phyloP scores from a whole-genome alignment of 2,888 invertebrate species.

The Heteromyza rotundicornis region DNA sequence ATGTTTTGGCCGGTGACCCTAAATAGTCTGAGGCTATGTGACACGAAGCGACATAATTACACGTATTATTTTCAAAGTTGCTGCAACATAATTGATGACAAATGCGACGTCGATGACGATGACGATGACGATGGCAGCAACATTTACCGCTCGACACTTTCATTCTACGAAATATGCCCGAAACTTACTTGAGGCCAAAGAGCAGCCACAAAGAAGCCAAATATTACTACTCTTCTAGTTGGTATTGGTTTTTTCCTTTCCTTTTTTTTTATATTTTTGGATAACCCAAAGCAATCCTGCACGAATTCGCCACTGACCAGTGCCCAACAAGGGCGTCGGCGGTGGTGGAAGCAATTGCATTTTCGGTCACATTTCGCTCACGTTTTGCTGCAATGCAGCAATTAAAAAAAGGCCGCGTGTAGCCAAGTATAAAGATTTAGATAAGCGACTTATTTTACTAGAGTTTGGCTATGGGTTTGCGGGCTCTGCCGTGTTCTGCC shows the following conservation, averaged over 20 bases:
- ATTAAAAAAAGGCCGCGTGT: conserved; percentile 55
- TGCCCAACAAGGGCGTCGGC: conserved; percentile 16
- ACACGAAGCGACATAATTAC: conserved; percentile 56
- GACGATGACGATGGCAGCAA: not conserved
- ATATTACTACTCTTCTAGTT: not conserved
- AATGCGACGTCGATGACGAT: no score
- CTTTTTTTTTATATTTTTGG: no score
- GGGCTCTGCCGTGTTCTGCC: no score
- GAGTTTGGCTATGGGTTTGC: not conserved
- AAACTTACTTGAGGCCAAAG: conserved; percentile 35
- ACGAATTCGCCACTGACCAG: conserved; percentile 27
- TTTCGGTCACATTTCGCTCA: conserved; percentile 53
- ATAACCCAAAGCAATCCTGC: conserved; percentile 23
- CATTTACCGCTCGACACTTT: not conserved
- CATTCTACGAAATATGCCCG: conserved; percentile 22
- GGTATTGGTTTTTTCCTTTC: not conserved
- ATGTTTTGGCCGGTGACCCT: not conserved
- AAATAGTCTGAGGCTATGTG: conserved; percentile 26
- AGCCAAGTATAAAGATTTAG: conserved; percentile 63
- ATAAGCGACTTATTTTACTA: conserved; percentile 59
- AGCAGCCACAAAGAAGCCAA: conserved; percentile 40
- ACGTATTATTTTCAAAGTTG: conserved; percentile 41
- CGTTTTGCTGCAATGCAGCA: conserved; percentile 47
- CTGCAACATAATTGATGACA: conserved; percentile 38
- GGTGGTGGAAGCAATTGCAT: conserved; percentile 43